Base-by-base conservation (phyloP, 2,797 vertebrate genomes). In the Sphenodon punctatus region DNA sequence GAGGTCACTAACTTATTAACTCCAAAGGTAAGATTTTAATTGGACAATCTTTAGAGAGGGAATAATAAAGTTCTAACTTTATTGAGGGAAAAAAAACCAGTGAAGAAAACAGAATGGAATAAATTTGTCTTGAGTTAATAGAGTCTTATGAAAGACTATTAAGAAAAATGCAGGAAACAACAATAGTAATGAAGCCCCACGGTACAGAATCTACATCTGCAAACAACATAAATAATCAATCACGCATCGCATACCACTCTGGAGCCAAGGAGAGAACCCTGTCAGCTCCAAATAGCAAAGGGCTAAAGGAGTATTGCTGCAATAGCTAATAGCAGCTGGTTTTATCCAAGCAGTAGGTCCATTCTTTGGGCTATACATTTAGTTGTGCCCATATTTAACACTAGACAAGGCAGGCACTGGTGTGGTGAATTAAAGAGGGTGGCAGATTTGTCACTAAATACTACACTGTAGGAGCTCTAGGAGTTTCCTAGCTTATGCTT, bases 321-420 rank as follows among this genome's bases (percentile, higher is more conserved):
- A 0, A 48, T 42, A 43, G 42, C 42, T 1, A 0, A 19, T 49
- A 55, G 27, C 0, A 1, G 70, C 32, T 55, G 0, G 19, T 8
- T 20, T 8, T 20, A 7, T 1, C 2, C 7, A 1, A 32, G 2
- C 36, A 51, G 15, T 41, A 64, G 1, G 0, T 0, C 1, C 20
- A 34, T 2, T 7, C 39, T 30, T n/a, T n/a, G n/a, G n/a, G n/a
- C n/a, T n/a, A n/a, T n/a, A n/a, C n/a, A n/a, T n/a, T n/a, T n/a
- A n/a, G n/a, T n/a, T n/a, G n/a, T n/a, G n/a, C n/a, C n/a, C n/a
- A n/a, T n/a, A n/a, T n/a, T n/a, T n/a, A n/a, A n/a, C n/a, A n/a
- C n/a, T n/a, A n/a, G n/a, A n/a, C n/a, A n/a, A n/a, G n/a, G n/a
- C n/a, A n/a, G n/a, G n/a, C n/a, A n/a, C n/a, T n/a, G n/a, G n/a